phyloP scores from a whole-genome alignment of 2,797 vertebrate species.

The Taenioides sp. region DNA sequence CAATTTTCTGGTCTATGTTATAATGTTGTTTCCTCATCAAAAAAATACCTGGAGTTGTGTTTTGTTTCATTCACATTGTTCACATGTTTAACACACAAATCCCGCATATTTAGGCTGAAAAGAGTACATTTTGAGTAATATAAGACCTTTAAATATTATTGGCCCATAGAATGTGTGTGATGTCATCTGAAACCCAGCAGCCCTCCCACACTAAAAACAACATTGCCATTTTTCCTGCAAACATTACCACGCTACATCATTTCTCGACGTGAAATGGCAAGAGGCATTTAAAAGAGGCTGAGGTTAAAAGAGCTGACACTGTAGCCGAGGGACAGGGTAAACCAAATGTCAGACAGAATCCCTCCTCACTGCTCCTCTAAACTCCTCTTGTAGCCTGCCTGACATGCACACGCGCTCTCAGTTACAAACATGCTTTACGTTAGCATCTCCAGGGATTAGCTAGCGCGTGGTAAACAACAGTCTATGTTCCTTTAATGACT shows the following conservation, averaged over 20 bases:
- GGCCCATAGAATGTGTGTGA: too few relatives aligned
- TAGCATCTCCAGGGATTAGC: slow-evolving; percentile 29
- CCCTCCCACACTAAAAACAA: neutral
- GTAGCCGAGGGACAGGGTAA: slow-evolving; percentile 25
- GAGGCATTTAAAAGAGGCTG: slow-evolving; percentile 30
- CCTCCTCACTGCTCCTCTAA: slow-evolving; percentile 37
- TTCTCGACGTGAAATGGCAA: slow-evolving; percentile 34
- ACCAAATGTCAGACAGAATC: slow-evolving; percentile 28
- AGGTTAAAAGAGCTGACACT: slow-evolving; percentile 32
- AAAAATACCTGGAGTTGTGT: too few relatives aligned
- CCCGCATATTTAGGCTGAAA: too few relatives aligned
- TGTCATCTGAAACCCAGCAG: too few relatives aligned
- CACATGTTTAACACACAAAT: too few relatives aligned
- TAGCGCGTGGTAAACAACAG: slow-evolving; percentile 30
- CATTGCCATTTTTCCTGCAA: neutral
- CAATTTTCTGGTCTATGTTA: too few relatives aligned
- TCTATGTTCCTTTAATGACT: slow-evolving; percentile 33
- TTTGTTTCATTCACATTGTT: too few relatives aligned
- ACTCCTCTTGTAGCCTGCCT: slow-evolving; percentile 37
- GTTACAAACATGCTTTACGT: slow-evolving; percentile 22
- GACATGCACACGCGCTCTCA: slow-evolving; percentile 20
- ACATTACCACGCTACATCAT: neutral
- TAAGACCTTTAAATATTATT: too few relatives aligned
- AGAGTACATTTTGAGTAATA: too few relatives aligned
- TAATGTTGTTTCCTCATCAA: too few relatives aligned